Base-by-base conservation (phyloP, 2,113 vertebrate species). In the Sapajus apella region DNA sequence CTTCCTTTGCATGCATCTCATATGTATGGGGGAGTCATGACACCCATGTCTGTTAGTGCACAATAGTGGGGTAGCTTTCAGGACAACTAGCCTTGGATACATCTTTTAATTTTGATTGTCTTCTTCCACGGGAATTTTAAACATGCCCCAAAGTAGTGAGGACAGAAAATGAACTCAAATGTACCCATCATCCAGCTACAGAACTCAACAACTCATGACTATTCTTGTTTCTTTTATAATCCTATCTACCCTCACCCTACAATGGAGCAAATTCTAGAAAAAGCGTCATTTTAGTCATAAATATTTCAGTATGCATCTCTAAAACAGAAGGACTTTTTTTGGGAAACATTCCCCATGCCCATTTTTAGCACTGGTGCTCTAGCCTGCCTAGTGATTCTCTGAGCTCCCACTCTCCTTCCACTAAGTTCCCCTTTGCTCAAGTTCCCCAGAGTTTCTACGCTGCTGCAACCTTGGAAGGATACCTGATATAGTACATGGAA, bases 281-380 rank as follows among this genome's bases (percentile, higher is more conserved):
- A 70, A 66, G 17, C 32, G 40, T 76, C 37, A 32, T 55, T 82
- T 58, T 70, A 45, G 30, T 55, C 55, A 88, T 91, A 82, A 85
- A 88, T 87, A 94, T 80, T 93, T 77, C 61, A 77, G 83, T 45
- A 91, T 79, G 40, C 40, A 55, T 95, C 90, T 89, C 52, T 43
- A 68, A 85, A 86, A 77, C 52, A 89, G 68, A 81, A 64, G 27
- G 56, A 16, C 6, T 87, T 76, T 75, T 80, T 75, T 66, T 32
- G 52, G 32, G 25, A 43, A 66, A 77, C 6, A 13, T n/a, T 70
- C 37, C 55, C 35, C n/a, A 68, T 50, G 32, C 13, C 61, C 83
- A 87, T 47, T 70, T 97, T 37, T 82, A 87, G 77, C n/a, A 14
- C 2, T 56, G 16, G 45, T 70, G 73, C 50, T 52, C 25, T 13